A percentile compares a stretch with the other conserved stretches of the same genome.
Conservation (phyloP, 1,140 invertebrate genomes). For the Drosophila quadrilineata region DNA sequence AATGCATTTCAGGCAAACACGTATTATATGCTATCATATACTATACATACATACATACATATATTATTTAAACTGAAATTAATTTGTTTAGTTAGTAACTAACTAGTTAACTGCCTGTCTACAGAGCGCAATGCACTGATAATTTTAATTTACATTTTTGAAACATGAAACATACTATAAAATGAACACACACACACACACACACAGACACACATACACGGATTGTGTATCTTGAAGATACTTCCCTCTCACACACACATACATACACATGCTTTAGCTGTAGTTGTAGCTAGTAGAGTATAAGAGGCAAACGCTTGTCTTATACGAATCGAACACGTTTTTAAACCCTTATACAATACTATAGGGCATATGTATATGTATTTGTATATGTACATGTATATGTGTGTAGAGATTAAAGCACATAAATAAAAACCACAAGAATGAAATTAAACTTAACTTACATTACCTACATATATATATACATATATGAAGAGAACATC, state of each 20-base stretch:
- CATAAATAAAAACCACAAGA: no score
- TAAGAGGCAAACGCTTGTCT: constrained; percentile 29
- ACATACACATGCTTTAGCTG: constrained; percentile 48
- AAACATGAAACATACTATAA: constrained; percentile 29
- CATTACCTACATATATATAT: constrained; percentile 49
- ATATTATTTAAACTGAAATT: constrained; percentile 14
- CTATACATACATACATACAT: constrained; percentile 13
- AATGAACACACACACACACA: constrained; percentile 19
- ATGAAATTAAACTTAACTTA: constrained; percentile 54
- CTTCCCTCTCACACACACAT: constrained; percentile 8
- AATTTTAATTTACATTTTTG: constrained; percentile 74
- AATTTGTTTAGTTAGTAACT: constrained; percentile 51
- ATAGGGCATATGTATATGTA: constrained; percentile 54
- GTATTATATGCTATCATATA: constrained; percentile 44
- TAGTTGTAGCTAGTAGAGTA: constrained; percentile 34
- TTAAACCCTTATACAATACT: constrained; percentile 45
- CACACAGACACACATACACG: constrained; percentile 24
- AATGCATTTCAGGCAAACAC: constrained; percentile 58
- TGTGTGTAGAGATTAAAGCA: constrained; percentile 8
- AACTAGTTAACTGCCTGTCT: constrained; percentile 69
- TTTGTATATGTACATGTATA: constrained; percentile 39
- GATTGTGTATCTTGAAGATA: constrained; percentile 2
- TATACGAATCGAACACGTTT: constrained; percentile 25
- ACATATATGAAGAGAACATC: background rate
- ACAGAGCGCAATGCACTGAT: constrained; percentile 77